These are phyloP conservation scores for Drosophila mulleri DNA, from an alignment of 2,888 invertebrate species.

Conservation along the genomic window DNA sequence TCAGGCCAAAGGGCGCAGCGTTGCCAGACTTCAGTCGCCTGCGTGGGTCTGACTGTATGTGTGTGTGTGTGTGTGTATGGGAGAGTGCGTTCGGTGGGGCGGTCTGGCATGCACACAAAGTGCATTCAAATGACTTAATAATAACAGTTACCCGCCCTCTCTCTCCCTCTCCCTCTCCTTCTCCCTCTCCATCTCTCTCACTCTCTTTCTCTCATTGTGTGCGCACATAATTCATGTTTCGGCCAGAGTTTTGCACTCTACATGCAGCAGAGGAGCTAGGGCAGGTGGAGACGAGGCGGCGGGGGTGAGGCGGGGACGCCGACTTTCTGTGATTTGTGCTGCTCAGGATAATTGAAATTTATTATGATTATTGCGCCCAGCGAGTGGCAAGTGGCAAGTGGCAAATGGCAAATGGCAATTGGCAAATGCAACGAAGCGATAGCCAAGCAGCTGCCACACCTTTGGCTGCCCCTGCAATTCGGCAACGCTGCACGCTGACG, in stretches of 20 bases:
- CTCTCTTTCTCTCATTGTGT: slow-evolving; percentile 8
- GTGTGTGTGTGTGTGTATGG: slow-evolving; percentile 10
- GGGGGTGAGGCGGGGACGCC: neutral
- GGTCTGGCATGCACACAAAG: slow-evolving; percentile 58
- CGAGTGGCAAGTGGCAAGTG: slow-evolving; percentile 50
- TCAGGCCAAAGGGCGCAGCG: slow-evolving; percentile 50
- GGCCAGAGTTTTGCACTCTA: slow-evolving; percentile 11
- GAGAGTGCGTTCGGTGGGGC: slow-evolving; percentile 48
- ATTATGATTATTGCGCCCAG: slow-evolving; percentile 83
- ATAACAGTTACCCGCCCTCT: slow-evolving; percentile 48
- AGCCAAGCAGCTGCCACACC: slow-evolving; percentile 28
- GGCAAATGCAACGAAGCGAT: slow-evolving; percentile 46
- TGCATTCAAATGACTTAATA: slow-evolving; percentile 81
- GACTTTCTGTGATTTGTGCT: slow-evolving; percentile 55
- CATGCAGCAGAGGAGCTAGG: neutral
- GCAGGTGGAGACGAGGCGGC: neutral
- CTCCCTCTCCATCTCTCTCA: neutral
- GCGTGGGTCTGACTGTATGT: neutral
- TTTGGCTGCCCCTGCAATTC: slow-evolving; percentile 55
- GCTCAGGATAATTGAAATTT: slow-evolving; percentile 84
- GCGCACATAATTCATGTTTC: slow-evolving; percentile 65
- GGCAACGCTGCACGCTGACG: slow-evolving; percentile 62
- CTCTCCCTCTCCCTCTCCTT: slow-evolving; percentile 4
- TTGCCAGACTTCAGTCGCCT: slow-evolving; percentile 52
- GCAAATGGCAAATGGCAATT: slow-evolving; percentile 11